phyloP scores from a whole-genome alignment of 2,888 invertebrate species.

The Ditula angustiorana region DNA sequence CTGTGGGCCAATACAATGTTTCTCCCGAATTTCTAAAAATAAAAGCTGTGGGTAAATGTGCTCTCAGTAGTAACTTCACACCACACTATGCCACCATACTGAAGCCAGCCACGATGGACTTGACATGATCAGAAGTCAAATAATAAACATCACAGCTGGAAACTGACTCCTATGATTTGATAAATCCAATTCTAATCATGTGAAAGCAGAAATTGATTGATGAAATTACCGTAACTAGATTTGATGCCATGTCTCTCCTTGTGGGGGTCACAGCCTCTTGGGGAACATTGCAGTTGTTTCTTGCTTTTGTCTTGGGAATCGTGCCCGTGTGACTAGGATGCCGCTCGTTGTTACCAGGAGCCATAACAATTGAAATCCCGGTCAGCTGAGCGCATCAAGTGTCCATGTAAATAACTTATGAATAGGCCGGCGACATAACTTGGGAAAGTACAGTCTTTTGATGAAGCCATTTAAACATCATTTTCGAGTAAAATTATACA shows the following conservation, averaged over 20 bases:
- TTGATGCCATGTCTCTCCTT: constrained; percentile 84
- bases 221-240: constrained; percentile 74
- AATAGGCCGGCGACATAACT: constrained; percentile 40
- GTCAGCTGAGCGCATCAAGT: constrained; percentile 49
- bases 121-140: constrained; percentile 5
- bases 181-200: background rate
- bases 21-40: constrained; percentile 73
- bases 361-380: constrained; percentile 66
- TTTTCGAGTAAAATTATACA: constrained; percentile 19
- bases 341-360: constrained; percentile 82
- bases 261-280: constrained; percentile 87
- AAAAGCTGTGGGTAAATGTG: constrained; percentile 59
- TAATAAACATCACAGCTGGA: constrained; percentile 29
- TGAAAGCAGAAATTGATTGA: background rate
- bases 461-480: constrained; percentile 34
- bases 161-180: background rate
- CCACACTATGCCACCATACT: constrained; percentile 41
- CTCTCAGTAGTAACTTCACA: constrained; percentile 65
- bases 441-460: constrained; percentile 24
- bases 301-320: constrained; percentile 87
- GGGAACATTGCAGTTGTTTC: constrained; percentile 86
- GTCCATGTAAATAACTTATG: constrained; percentile 36
- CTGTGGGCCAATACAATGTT: constrained; percentile 67
- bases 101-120: constrained; percentile 17
- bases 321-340: constrained; percentile 87